Base-by-base conservation (phyloP, 2,888 invertebrate genomes). In the Apamea monoglypha region DNA sequence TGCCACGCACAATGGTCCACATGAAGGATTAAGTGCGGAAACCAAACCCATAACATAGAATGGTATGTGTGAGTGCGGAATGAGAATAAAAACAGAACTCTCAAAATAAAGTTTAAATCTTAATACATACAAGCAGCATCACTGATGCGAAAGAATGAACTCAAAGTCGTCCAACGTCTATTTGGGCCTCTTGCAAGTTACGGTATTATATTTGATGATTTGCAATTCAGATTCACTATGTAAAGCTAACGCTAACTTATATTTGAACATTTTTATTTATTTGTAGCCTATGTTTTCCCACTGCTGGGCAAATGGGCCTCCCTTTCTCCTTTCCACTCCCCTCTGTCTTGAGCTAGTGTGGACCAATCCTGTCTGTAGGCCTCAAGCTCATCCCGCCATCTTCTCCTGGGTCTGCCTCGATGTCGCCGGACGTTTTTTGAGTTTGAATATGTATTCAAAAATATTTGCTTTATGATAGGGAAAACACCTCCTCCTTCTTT, bases 401-500 rank as follows among this genome's bases (percentile, higher is more conserved):
- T 59, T 59, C 12, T 12, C 56, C n/a, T n/a, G 56, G 12, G 56
- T 4, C 56, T 25, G 56, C 56, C 12, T n/a, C 12, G 5, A n/a
- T n/a, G n/a, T n/a, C 56, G 4, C 12, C 56, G 4, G 10, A 56
- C 25, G n/a, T 56, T 12, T 56, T 56, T 4, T 56, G 25, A 12
- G 56, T 61, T 44, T 32, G 3, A 72, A 59, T n/a, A n/a, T 59
- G 6, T 21, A 2, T 10, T 71, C 2, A 53, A 25, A 53, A 32
- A 53, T 10, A 53, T 36, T 12, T 63, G 8, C 5, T 29, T n/a
- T n/a, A 18, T 10, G 16, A 16, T 8, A 7, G 36, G n/a, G 2
- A 56, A 68, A 69, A 12, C 63, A 7, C 29, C 10, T 82, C 40
- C 40, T 12, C 10, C 2, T 53, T 61, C 8, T 47, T 80, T 80